These are phyloP conservation scores for Goniozus legneri DNA, from an alignment of 1,140 invertebrate species.

Conservation along the genomic window DNA sequence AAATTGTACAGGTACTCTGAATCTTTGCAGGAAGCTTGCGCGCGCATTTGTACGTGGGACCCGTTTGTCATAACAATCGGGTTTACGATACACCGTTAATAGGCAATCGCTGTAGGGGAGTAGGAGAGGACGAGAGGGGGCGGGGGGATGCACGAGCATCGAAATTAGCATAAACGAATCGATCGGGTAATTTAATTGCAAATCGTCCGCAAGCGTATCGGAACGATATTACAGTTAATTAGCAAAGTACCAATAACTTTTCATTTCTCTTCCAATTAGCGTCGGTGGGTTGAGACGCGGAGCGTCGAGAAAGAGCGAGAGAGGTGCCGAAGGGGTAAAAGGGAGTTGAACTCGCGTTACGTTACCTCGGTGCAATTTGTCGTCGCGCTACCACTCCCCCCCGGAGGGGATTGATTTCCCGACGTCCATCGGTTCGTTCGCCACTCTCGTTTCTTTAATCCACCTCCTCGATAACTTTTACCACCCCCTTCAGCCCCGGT, in stretches of 20 bases:
- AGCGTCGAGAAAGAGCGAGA: no score
- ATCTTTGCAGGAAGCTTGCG: no score
- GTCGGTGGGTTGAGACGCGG: conserved; percentile 1
- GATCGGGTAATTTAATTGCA: conserved; percentile 7
- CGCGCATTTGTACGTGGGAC: no score
- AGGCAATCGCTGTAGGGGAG: no score
- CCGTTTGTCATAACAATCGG: no score
- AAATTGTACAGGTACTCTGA: no score
- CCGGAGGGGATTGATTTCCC: conserved; percentile 20
- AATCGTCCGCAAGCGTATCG: conserved; percentile 4
- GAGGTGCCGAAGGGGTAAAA: no score
- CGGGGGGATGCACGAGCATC: no score
- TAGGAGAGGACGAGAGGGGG: no score
- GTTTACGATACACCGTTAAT: no score
- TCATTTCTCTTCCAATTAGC: conserved; percentile 26
- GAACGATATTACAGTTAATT: conserved; percentile 18
- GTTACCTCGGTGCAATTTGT: conserved; percentile 18
- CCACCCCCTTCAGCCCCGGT: neutral
- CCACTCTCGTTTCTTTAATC: neutral
- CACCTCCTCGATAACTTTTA: neutral
- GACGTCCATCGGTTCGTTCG: conserved; percentile 13
- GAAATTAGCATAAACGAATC: conserved; percentile 1
- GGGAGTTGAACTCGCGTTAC: conserved; percentile 8
- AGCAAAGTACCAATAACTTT: conserved; percentile 24
- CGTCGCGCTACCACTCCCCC: conserved; percentile 3